Evolutionary conservation across 1,140 invertebrate species (phyloP).

Genomic region (Doryteuthis pealeii): DNA sequence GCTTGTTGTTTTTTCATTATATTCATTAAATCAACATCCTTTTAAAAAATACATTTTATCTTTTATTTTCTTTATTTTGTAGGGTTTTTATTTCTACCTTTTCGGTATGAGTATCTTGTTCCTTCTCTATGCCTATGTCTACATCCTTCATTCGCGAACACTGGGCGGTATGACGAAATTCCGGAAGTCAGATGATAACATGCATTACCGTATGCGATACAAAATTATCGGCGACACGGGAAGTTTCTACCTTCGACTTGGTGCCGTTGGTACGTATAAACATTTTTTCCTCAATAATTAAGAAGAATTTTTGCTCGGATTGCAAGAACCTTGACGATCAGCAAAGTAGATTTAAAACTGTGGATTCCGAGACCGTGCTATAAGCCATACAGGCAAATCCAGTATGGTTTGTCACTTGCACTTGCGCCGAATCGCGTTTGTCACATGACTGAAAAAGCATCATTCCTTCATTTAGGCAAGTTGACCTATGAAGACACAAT

Average conservation of each 20-base stretch:
- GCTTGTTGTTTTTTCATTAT: no score
- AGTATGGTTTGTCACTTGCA: no score
- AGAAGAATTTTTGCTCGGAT: not conserved
- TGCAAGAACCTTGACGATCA: not conserved
- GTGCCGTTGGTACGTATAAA: conserved; percentile 85
- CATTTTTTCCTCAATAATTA: not conserved
- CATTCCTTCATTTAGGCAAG: no score
- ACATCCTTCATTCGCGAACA: conserved; percentile 69
- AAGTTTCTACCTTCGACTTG: conserved; percentile 93
- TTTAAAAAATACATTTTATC: no score
- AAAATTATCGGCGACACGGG: conserved; percentile 62
- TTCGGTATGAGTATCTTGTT: conserved; percentile 93
- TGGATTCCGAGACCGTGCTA: no score
- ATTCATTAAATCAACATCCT: no score
- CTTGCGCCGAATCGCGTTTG: no score
- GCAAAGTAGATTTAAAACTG: no score
- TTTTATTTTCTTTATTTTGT: conserved; percentile 46
- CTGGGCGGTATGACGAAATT: conserved; percentile 18
- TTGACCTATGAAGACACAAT: no score
- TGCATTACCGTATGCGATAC: conserved; percentile 7
- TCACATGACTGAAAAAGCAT: no score
- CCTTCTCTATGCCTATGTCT: conserved; percentile 94
- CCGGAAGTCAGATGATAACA: conserved; percentile 2
- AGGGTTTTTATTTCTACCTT: conserved; percentile 95
- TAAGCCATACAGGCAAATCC: no score